These are phyloP conservation scores for Parauchenoglanis punctatus DNA, from an alignment of 2,797 vertebrate species.

Conservation along the genomic window DNA sequence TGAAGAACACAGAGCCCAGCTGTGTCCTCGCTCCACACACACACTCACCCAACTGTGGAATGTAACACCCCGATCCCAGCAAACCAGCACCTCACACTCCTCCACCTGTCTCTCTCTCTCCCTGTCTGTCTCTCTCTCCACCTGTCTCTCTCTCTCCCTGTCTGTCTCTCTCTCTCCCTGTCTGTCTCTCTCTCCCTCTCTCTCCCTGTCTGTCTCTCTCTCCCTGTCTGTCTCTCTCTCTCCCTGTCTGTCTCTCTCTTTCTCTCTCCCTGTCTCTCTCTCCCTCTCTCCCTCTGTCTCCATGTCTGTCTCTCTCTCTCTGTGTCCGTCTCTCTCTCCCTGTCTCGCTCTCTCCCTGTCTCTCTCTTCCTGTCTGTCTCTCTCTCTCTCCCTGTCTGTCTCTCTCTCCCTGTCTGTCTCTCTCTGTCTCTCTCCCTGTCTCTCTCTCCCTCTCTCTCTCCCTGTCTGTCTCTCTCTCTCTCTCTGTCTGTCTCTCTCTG, in stretches of 20 bases:
- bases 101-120: not conserved
- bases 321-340: not conserved
- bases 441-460: not conserved
- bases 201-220: not conserved
- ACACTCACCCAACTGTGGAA: slow-evolving; percentile 80
- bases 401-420: not conserved
- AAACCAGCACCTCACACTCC: slow-evolving; percentile 46
- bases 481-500: not conserved
- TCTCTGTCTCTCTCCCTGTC: not conserved
- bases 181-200: not conserved
- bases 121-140: not conserved
- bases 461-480: not conserved
- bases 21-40: slow-evolving; percentile 54
- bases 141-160: not conserved
- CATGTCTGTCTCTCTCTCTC: not conserved
- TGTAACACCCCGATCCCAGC: slow-evolving; percentile 76
- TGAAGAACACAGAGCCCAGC: slow-evolving; percentile 43
- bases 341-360: not conserved
- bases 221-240: too few species aligned
- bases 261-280: not conserved
- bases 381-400: too few species aligned
- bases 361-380: not conserved
- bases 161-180: not conserved
- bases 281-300: not conserved
- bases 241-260: not conserved